Percentiles rank a stretch among this genome's conserved stretches.
phyloP scores from a whole-genome alignment of 2,888 invertebrate species.

The Cryptops parisi region DNA sequence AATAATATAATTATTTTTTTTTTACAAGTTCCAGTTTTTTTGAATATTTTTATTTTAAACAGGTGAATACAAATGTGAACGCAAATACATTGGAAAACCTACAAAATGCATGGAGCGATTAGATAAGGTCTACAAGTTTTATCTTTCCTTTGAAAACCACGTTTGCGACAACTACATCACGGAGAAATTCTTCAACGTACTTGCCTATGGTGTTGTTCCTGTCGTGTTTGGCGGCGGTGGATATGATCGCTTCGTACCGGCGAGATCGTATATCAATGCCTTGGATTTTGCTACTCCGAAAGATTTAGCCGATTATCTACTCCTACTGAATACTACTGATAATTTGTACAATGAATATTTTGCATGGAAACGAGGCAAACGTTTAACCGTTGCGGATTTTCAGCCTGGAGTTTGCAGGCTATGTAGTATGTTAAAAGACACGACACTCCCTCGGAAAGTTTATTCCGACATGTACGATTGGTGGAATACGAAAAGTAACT shows the following conservation, averaged over 20 bases:
- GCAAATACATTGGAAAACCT: background rate
- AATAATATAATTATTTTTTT: background rate
- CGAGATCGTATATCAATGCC: slow-evolving; percentile 27
- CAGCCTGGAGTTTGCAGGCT: slow-evolving; percentile 3
- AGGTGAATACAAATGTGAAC: background rate
- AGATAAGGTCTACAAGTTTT: slow-evolving; percentile 24
- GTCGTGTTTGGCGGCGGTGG: slow-evolving; percentile 26
- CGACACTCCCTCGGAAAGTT: background rate
- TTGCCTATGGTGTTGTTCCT: slow-evolving; percentile 24
- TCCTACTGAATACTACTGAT: slow-evolving; percentile 21
- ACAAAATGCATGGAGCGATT: background rate
- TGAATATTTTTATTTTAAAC: background rate
- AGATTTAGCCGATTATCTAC: slow-evolving; percentile 24
- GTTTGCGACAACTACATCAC: slow-evolving; percentile 28
- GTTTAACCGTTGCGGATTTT: background rate
- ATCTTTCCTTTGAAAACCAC: slow-evolving; percentile 27
- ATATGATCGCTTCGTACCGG: slow-evolving; percentile 25
- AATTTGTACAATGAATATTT: slow-evolving; percentile 21
- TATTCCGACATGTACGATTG: slow-evolving; percentile 9
- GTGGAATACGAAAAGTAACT: slow-evolving; percentile 9
- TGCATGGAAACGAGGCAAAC: slow-evolving; percentile 19
- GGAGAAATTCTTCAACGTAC: slow-evolving; percentile 25
- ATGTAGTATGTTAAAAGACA: slow-evolving; percentile 2
- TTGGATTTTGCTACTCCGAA: slow-evolving; percentile 24
- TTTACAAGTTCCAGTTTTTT: background rate